Conservation (phyloP, 2,888 invertebrate species). For the Imbricaverruca yamaguchii region DNA sequence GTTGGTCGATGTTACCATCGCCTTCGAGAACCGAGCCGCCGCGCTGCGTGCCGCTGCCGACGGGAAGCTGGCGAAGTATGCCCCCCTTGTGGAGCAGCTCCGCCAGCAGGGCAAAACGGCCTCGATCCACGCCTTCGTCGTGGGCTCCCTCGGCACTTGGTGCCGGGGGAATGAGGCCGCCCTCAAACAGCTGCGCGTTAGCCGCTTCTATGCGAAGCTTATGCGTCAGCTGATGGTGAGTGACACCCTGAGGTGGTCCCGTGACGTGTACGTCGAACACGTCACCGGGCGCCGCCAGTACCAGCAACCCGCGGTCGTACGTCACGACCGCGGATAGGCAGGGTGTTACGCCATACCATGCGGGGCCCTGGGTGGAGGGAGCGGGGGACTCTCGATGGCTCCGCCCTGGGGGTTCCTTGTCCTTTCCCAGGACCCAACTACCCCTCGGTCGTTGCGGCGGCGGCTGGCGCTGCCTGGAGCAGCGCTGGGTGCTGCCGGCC, state of each 20-base stretch:
- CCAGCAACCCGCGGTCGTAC: background rate
- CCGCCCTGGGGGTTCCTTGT: background rate
- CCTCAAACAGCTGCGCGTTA: background rate
- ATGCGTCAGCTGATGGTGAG: conserved; percentile 37
- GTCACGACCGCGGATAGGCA: background rate
- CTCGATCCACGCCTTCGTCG: background rate
- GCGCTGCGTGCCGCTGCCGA: background rate
- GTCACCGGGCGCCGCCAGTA: conserved; percentile 34
- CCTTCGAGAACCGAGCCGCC: background rate
- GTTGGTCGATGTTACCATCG: background rate
- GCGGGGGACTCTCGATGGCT: background rate
- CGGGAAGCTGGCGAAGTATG: background rate
- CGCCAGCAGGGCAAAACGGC: background rate
- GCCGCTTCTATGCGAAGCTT: conserved; percentile 32
- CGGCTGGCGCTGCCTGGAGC: background rate
- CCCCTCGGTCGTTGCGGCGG: background rate
- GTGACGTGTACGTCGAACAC: conserved; percentile 39
- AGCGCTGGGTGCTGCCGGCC: too few species aligned
- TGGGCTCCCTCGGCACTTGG: background rate
- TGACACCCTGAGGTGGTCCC: conserved; percentile 36
- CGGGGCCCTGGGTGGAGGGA: too few species aligned
- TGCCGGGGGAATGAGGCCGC: background rate
- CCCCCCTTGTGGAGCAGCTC: background rate
- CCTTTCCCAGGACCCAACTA: background rate
- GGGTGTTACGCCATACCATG: background rate